Percentiles rank a stretch among this genome's conserved stretches.
Evolutionary conservation across 2,113 vertebrate species (phyloP).

Genomic region (Elgaria multicarinata): DNA sequence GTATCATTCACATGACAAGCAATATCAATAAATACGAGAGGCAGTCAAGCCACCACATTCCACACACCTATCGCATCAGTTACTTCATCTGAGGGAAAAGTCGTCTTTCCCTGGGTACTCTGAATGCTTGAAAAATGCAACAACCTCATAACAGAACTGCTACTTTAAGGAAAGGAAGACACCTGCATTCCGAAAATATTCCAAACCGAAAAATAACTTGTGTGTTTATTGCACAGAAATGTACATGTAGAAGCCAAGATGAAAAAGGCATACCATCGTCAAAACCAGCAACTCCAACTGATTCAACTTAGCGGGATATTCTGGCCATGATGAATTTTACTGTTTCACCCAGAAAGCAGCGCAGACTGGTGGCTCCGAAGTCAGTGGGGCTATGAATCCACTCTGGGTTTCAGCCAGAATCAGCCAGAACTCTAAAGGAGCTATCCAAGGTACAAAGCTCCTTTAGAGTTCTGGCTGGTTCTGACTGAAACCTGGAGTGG

Average conservation of each 20-base stretch:
- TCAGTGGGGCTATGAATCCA: too few relatives aligned
- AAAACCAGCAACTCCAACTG: background rate
- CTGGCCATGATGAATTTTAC: background rate
- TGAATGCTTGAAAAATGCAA: background rate
- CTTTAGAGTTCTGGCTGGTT: too few relatives aligned
- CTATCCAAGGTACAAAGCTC: too few relatives aligned
- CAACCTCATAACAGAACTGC: background rate
- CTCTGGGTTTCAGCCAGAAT: too few relatives aligned
- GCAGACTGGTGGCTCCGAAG: too few relatives aligned
- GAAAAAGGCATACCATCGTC: background rate
- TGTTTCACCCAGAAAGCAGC: background rate
- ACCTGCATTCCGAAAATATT: too few relatives aligned
- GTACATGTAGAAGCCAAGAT: background rate
- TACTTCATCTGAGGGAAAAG: background rate
- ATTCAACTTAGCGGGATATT: background rate
- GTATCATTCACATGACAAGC: background rate
- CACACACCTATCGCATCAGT: background rate
- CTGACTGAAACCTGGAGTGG: too few relatives aligned
- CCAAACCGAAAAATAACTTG: background rate
- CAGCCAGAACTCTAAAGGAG: background rate
- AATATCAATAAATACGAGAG: background rate
- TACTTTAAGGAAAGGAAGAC: background rate
- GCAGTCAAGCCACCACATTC: background rate
- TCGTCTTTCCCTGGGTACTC: background rate
- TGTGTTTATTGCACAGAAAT: background rate